Percentiles rank a stretch among this genome's conserved stretches.
These are phyloP conservation scores for Fukomys damarensis DNA, from an alignment of 2,113 vertebrate genomes.

Conservation along the genomic window DNA sequence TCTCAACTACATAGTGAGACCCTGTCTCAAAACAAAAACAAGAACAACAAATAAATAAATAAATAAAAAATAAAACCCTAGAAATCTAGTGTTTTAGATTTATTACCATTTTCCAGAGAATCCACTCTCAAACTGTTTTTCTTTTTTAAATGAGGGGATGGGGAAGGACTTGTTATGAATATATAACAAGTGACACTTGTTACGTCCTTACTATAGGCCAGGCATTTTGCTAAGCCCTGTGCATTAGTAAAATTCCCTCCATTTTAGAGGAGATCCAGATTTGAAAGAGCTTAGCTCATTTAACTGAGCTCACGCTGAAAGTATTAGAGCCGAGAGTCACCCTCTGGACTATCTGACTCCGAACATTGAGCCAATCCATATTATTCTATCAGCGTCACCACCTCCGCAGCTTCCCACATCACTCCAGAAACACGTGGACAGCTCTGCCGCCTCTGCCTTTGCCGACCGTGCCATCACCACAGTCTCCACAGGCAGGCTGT, in stretches of 20 bases:
- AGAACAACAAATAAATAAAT: too few relatives aligned
- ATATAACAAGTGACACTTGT: neutral
- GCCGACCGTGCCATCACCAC: neutral
- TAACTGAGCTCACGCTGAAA: neutral
- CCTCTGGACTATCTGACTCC: neutral
- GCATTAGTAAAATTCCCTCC: neutral
- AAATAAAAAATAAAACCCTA: slow-evolving; percentile 2
- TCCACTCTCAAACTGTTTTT: neutral
- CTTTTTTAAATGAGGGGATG: slow-evolving; percentile 17
- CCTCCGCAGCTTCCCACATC: neutral
- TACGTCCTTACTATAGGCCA: neutral
- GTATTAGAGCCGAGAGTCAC: neutral
- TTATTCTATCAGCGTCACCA: neutral
- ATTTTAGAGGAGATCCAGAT: neutral
- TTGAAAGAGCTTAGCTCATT: neutral
- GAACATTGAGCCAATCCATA: neutral
- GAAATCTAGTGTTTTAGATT: neutral
- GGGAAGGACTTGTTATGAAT: neutral
- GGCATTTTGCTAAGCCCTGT: neutral
- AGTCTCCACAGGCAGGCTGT: neutral
- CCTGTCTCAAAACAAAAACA: too few relatives aligned
- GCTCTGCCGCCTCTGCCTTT: fast-evolving
- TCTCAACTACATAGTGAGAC: too few relatives aligned
- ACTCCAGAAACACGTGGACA: neutral
- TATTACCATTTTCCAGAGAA: slow-evolving; percentile 31